phyloP scores from a whole-genome alignment of 2,113 vertebrate genomes.

The Chiloscyllium plagiosum region DNA sequence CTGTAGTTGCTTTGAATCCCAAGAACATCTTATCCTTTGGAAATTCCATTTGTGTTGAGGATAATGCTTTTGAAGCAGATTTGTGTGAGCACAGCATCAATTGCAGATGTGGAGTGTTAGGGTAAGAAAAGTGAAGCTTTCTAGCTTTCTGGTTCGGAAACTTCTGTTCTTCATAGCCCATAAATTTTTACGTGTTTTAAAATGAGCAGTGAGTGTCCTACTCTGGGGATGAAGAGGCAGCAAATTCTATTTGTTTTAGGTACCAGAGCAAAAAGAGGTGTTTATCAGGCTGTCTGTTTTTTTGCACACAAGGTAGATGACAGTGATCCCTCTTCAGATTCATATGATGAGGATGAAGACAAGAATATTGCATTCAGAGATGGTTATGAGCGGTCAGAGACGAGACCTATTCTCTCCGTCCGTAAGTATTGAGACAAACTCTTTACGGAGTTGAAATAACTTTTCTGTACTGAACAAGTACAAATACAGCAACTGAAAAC shows the following conservation, averaged over 20 bases:
- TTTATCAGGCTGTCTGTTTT: background rate
- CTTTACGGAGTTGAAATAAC: background rate
- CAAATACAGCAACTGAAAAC: background rate
- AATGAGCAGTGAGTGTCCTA: background rate
- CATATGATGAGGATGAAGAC: constrained; percentile 63
- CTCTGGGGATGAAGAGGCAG: background rate
- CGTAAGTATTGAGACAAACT: constrained; percentile 65
- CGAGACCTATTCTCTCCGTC: constrained; percentile 79
- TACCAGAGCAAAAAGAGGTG: background rate
- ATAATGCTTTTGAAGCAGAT: background rate
- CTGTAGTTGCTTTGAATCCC: too few relatives aligned
- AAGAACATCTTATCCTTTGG: background rate
- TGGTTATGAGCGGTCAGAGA: constrained; percentile 69
- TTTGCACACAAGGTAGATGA: constrained; percentile 52
- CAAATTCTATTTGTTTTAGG: background rate
- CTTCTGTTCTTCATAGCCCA: background rate
- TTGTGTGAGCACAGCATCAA: background rate
- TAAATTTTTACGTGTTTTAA: background rate
- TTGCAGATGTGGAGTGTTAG: background rate
- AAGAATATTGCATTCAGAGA: constrained; percentile 59
- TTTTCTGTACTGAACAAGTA: background rate
- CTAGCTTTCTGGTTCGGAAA: background rate
- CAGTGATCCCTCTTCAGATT: constrained; percentile 71
- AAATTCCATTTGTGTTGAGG: background rate
- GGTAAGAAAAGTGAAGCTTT: background rate